phyloP scores from a whole-genome alignment of 2,888 invertebrate genomes.

The Apamea monoglypha region DNA sequence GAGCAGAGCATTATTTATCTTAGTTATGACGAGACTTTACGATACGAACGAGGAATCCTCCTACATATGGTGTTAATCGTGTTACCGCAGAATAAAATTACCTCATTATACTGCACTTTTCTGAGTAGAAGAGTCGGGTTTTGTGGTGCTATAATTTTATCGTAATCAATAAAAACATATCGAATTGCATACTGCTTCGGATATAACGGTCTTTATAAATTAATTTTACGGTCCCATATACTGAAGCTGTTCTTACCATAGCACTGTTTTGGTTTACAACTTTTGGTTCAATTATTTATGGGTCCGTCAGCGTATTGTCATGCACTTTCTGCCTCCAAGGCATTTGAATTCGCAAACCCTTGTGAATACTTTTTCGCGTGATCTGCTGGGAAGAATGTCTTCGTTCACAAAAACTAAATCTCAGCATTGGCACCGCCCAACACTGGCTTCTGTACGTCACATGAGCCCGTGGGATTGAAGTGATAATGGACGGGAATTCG shows the following conservation, averaged over 20 bases:
- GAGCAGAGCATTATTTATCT: constrained; percentile 80
- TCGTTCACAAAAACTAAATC: constrained; percentile 81
- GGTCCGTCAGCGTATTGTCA: constrained; percentile 35
- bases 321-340: constrained; percentile 46
- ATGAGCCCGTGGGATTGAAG: constrained; percentile 86
- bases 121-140: constrained; percentile 64
- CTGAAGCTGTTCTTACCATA: background rate
- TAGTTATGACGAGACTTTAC: constrained; percentile 80
- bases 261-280: constrained; percentile 10
- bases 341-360: constrained; percentile 57
- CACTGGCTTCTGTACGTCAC: constrained; percentile 85
- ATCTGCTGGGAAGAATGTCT: constrained; percentile 80
- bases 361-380: constrained; percentile 74
- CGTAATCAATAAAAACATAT: constrained; percentile 13
- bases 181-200: constrained; percentile 6
- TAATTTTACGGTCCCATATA: constrained; percentile 18
- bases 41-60: constrained; percentile 69
- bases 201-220: constrained; percentile 16
- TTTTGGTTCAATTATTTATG: constrained; percentile 18
- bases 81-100: constrained; percentile 75
- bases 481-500: constrained; percentile 82
- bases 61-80: constrained; percentile 73
- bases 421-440: constrained; percentile 79
- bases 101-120: constrained; percentile 66
- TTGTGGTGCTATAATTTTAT: constrained; percentile 52